These are phyloP conservation scores for Eupithecia exiguata DNA, from an alignment of 2,888 invertebrate genomes.

Conservation along the genomic window DNA sequence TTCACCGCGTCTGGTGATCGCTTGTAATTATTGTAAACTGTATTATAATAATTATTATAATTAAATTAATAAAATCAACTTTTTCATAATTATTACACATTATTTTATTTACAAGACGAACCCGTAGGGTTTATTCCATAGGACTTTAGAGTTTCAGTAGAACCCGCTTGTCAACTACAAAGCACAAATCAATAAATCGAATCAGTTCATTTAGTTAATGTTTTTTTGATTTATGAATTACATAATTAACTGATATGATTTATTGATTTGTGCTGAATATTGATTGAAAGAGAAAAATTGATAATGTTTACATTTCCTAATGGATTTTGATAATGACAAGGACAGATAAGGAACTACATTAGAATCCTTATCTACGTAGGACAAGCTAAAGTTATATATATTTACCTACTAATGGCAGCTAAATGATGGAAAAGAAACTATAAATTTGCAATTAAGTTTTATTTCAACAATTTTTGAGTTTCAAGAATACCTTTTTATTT, in stretches of 20 bases:
- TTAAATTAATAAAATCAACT: constrained; percentile 84
- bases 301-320: not conserved
- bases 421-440: not conserved
- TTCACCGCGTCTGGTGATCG: constrained; percentile 84
- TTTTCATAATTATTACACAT: constrained; percentile 82
- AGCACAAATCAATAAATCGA: not conserved
- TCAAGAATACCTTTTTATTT: too few relatives aligned
- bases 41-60: constrained; percentile 84
- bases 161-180: not conserved
- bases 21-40: constrained; percentile 85
- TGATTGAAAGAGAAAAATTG: not conserved
- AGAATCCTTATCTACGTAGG: not conserved
- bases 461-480: not conserved
- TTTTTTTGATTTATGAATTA: too few relatives aligned
- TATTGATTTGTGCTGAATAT: too few relatives aligned
- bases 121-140: not conserved
- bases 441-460: not conserved
- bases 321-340: not conserved
- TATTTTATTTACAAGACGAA: constrained; percentile 62
- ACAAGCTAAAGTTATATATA: not conserved
- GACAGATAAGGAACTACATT: not conserved
- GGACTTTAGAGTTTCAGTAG: not conserved
- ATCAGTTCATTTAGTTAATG: too few relatives aligned
- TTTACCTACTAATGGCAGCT: not conserved
- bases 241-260: too few relatives aligned